Conservation (phyloP, 2,888 invertebrate species). For the Drosophila parthenogenetica region DNA sequence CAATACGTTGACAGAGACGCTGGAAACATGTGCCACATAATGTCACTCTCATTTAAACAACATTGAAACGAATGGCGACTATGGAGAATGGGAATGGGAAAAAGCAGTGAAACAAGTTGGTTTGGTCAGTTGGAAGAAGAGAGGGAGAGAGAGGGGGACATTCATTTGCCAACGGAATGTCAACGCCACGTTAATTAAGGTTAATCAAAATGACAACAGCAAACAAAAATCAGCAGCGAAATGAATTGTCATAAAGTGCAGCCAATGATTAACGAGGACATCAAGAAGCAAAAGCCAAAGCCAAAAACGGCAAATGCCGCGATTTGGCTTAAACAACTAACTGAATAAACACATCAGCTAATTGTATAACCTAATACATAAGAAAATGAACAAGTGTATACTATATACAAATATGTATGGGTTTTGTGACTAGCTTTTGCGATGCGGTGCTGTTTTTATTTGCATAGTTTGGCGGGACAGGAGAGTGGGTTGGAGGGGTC, state of each 20-base stretch:
- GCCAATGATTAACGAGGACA: constrained; percentile 71
- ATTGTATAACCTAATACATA: constrained; percentile 50
- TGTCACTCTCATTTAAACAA: constrained; percentile 72
- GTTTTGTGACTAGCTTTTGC: constrained; percentile 26
- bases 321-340: constrained; percentile 48
- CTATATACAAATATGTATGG: neutral
- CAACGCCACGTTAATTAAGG: constrained; percentile 77
- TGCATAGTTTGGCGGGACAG: constrained; percentile 37
- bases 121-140: constrained; percentile 45
- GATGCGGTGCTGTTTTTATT: constrained; percentile 33
- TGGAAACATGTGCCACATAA: constrained; percentile 73
- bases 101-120: constrained; percentile 7
- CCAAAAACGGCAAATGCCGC: constrained; percentile 39
- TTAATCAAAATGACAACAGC: constrained; percentile 71
- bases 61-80: constrained; percentile 29
- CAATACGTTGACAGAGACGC: constrained; percentile 26
- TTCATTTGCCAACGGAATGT: constrained; percentile 63
- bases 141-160: constrained; percentile 20
- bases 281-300: constrained; percentile 25
- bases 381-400: neutral
- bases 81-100: constrained; percentile 4
- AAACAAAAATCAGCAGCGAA: constrained; percentile 25
- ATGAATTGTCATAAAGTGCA: constrained; percentile 50
- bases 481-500: neutral
- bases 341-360: constrained; percentile 40